Conservation (phyloP, 2,888 invertebrate species). For the Apomyelois bistriatella region DNA sequence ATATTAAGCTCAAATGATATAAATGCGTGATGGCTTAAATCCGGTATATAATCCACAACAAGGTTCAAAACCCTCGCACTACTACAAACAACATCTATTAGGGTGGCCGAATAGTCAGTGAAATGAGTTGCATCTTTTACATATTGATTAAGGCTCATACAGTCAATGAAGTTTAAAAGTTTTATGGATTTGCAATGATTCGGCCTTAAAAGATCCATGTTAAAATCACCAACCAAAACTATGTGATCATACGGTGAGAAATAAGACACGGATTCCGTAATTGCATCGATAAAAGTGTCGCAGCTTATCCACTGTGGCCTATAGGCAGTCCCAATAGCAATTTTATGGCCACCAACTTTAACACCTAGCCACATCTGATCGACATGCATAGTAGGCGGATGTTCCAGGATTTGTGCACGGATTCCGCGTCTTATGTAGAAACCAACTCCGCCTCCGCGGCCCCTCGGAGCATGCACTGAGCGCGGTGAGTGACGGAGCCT, state of each 20-base stretch:
- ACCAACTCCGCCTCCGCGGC: background rate
- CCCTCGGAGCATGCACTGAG: background rate
- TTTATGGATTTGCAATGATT: background rate
- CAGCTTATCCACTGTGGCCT: background rate
- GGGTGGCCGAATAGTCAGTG: background rate
- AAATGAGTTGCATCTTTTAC: background rate
- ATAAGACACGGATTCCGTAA: background rate
- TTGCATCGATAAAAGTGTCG: background rate
- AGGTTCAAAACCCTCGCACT: background rate
- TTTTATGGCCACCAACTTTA: background rate
- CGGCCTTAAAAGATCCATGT: background rate
- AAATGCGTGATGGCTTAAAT: background rate
- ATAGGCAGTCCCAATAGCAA: background rate
- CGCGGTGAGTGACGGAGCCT: background rate
- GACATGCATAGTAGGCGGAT: background rate
- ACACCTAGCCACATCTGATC: background rate
- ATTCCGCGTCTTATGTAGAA: background rate
- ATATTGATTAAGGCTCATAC: conserved; percentile 1
- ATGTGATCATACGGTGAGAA: background rate
- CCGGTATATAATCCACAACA: background rate
- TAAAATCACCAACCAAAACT: background rate
- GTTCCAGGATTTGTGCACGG: background rate
- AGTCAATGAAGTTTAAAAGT: background rate
- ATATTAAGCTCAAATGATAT: background rate
- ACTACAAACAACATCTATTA: conserved; percentile 1